A percentile compares a stretch with the other conserved stretches of the same genome.
phyloP scores from a whole-genome alignment of 2,888 invertebrate genomes.

The Agonum fuliginosum region DNA sequence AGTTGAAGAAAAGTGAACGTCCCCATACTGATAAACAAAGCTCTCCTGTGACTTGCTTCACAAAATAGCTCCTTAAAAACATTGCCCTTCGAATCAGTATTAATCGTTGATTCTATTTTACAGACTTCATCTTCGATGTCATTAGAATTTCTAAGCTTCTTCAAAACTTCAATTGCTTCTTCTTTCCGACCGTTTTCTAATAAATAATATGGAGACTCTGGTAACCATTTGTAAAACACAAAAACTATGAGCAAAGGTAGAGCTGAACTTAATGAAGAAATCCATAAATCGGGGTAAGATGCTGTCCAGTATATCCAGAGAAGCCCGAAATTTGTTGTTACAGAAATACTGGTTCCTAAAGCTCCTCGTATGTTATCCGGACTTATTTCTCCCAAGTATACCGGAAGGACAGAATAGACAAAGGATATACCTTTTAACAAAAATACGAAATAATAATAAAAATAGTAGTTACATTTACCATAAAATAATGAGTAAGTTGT shows the following conservation, averaged over 20 bases:
- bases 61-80: constrained; percentile 74
- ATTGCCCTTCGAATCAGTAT: constrained; percentile 75
- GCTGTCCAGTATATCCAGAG: constrained; percentile 77
- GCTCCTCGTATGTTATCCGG: constrained; percentile 65
- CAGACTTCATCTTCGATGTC: constrained; percentile 66
- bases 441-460: too few relatives aligned
- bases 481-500: too few relatives aligned
- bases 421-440: constrained; percentile 71
- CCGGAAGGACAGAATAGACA: constrained; percentile 37
- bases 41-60: constrained; percentile 76
- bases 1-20: constrained; percentile 77
- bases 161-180: constrained; percentile 70
- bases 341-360: constrained; percentile 75
- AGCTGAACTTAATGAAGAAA: constrained; percentile 74
- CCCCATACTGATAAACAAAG: constrained; percentile 76
- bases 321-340: constrained; percentile 77
- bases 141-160: constrained; percentile 74
- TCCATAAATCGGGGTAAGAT: constrained; percentile 74
- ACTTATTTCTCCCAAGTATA: constrained; percentile 59
- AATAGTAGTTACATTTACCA: too few relatives aligned
- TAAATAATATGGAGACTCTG: constrained; percentile 71
- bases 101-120: constrained; percentile 72
- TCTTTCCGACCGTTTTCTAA: constrained; percentile 2
- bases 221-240: constrained; percentile 76
- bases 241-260: constrained; percentile 75